Conservation (phyloP, 2,113 vertebrate genomes). For the Ascaphus truei region DNA sequence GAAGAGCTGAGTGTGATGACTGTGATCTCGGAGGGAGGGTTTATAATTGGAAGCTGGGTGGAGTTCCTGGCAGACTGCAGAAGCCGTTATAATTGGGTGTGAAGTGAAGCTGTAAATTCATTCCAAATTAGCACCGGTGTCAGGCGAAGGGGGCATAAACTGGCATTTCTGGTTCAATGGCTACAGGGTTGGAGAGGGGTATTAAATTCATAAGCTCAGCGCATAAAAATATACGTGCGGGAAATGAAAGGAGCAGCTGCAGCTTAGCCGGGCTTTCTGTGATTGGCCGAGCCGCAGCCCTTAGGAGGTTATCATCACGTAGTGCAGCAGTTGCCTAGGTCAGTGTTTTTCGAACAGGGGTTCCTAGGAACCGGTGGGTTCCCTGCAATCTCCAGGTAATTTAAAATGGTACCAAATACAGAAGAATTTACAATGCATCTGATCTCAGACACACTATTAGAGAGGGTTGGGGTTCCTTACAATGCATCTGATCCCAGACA, state of each 20-base stretch:
- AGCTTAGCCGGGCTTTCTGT: neutral
- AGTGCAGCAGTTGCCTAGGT: too few relatives aligned
- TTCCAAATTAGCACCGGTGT: neutral
- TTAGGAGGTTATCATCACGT: neutral
- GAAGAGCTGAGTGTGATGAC: neutral
- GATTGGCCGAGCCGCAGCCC: neutral
- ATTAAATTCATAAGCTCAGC: slow-evolving; percentile 7
- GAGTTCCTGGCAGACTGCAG: neutral
- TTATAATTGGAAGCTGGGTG: neutral
- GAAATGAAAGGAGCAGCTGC: neutral
- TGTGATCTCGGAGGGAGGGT: neutral
- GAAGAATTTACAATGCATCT: too few relatives aligned
- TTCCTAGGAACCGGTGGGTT: too few relatives aligned
- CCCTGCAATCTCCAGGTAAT: too few relatives aligned
- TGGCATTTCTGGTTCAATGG: neutral
- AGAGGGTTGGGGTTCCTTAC: too few relatives aligned
- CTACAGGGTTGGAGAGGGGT: neutral
- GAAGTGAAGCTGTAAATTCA: slow-evolving; percentile 8
- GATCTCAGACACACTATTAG: too few relatives aligned
- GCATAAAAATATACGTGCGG: slow-evolving; percentile 11
- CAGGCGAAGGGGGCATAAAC: neutral
- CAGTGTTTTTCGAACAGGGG: too few relatives aligned
- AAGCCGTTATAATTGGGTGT: slow-evolving; percentile 14
- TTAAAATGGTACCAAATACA: too few relatives aligned
- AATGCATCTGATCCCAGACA: too few relatives aligned